Evolutionary conservation across 2,888 invertebrate species (phyloP), one percentile per base, ranked within the genome.

Genomic region (Drosophila antonietae): DNA sequence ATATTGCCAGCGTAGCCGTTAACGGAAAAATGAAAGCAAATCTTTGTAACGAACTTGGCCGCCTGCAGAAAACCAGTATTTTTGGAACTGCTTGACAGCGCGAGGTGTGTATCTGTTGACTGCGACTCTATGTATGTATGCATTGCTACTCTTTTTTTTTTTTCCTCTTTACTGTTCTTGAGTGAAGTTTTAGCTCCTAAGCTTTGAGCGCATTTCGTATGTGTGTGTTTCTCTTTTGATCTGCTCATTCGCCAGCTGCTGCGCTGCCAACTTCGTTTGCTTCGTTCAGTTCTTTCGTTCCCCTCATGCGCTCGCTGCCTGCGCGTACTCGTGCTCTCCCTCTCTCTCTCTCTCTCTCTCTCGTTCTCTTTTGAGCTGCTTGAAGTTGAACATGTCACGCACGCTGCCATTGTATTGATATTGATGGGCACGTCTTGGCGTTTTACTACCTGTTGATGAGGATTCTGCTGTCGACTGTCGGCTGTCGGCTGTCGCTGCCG

Each of bases 401-500:
- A 90, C 83, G 83, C 63, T 73, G 76, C 70, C 76, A 73, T 83
- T 84, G 84, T 77, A 79, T 82, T 86, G 63, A 64, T 75, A 73
- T 80, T 80, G 78, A 78, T 85, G 89, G 81, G 90, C 91, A 91
- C 91, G 91, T 91, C 90, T 88, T 79, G 81, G 73, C 81, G 75
- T 82, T 90, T 89, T 90, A 91, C 90, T 91, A 91, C 91, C 91
- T 91, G 91, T 90, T 90, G 90, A 81, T 83, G 82, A 70, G 72
- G 75, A 74, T 78, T 75, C 73, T 72, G 75, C 63, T 57, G 41
- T 39, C 15, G 39, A 12, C 44, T 43, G 39, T 4, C 15, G 49
- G 23, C 28, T 47, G 44, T 46, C 10, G 46, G 61, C 61, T 68
- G 57, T 14, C 46, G 68, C 64, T 64, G 70, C 28, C 43, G 9